Percentiles rank a stretch among this genome's conserved stretches.
These are phyloP conservation scores for Drosophila pseudotakahashii DNA, from an alignment of 2,888 invertebrate genomes.

Conservation along the genomic window DNA sequence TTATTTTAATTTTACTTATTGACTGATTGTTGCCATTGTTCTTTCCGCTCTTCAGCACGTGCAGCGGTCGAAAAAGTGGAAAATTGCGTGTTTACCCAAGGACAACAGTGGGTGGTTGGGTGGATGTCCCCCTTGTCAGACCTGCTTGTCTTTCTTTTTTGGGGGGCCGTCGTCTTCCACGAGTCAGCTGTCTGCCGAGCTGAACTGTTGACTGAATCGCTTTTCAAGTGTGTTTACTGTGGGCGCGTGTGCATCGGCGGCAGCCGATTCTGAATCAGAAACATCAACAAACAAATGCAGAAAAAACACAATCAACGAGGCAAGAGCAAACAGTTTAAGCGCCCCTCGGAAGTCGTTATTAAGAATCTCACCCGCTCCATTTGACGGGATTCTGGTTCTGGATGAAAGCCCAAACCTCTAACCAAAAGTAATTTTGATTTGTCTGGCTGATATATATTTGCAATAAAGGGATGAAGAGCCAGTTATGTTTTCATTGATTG, in stretches of 20 bases:
- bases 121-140: slow-evolving; percentile 5
- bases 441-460: slow-evolving; percentile 28
- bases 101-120: slow-evolving; percentile 44
- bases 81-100: slow-evolving; percentile 72
- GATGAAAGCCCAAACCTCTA: slow-evolving; percentile 12
- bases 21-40: slow-evolving; percentile 55
- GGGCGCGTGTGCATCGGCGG: slow-evolving; percentile 63
- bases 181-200: neutral
- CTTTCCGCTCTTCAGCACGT: slow-evolving; percentile 57
- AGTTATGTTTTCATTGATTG: slow-evolving; percentile 23
- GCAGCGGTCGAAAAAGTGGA: slow-evolving; percentile 59
- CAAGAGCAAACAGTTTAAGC: slow-evolving; percentile 76
- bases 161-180: slow-evolving; percentile 5
- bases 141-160: neutral
- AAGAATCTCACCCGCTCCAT: slow-evolving; percentile 29
- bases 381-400: slow-evolving; percentile 8
- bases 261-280: slow-evolving; percentile 17
- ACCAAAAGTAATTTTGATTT: slow-evolving; percentile 24
- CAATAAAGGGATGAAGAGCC: slow-evolving; percentile 26
- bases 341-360: slow-evolving; percentile 64
- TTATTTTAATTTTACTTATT: slow-evolving; percentile 75
- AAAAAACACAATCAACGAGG: slow-evolving; percentile 67
- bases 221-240: slow-evolving; percentile 66
- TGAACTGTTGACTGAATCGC: slow-evolving; percentile 46
- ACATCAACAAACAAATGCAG: slow-evolving; percentile 30